Percentiles rank a stretch among this genome's conserved stretches.
phyloP scores from a whole-genome alignment of 2,888 invertebrate genomes.

The Pandemis cinnamomeana region DNA sequence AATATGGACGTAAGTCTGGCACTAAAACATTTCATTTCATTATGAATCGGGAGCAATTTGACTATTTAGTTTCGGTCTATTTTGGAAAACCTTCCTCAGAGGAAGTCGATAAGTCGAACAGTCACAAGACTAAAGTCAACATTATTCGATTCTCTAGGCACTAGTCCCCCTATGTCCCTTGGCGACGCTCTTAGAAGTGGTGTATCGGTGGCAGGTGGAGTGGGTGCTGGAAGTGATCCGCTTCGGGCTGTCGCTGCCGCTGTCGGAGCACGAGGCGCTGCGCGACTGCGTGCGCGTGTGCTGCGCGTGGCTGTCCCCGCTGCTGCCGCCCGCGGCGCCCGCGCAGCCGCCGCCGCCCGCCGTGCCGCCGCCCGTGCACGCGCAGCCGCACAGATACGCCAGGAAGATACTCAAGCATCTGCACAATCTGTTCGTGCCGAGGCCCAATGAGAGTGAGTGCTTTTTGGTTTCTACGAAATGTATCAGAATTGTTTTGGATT shows the following conservation, averaged over 20 bases:
- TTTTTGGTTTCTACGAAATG: too few species aligned
- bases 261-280: slow-evolving; percentile 96
- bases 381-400: slow-evolving; percentile 95
- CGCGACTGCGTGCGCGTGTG: slow-evolving; percentile 98
- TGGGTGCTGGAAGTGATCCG: slow-evolving; percentile 95
- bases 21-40: too few species aligned
- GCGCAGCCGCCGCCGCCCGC: slow-evolving; percentile 93
- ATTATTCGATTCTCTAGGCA: too few species aligned
- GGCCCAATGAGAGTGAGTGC: slow-evolving; percentile 94
- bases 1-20: too few species aligned
- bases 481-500: too few species aligned
- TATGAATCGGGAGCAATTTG: too few species aligned
- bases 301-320: slow-evolving; percentile 97
- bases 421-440: slow-evolving; percentile 96
- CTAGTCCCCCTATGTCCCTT: too few species aligned
- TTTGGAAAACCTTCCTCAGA: too few species aligned
- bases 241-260: slow-evolving; percentile 94
- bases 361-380: slow-evolving; percentile 94
- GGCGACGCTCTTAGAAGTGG: too few species aligned
- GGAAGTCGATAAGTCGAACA: too few species aligned
- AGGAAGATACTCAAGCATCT: slow-evolving; percentile 96
- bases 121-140: too few species aligned
- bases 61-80: too few species aligned
- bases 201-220: slow-evolving; percentile 87
- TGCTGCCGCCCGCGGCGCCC: slow-evolving; percentile 93